Evolutionary conservation across 53 echinoderm and acorn worm genomes (phyloP).

Genomic region (Paracentrotus lividus): DNA sequence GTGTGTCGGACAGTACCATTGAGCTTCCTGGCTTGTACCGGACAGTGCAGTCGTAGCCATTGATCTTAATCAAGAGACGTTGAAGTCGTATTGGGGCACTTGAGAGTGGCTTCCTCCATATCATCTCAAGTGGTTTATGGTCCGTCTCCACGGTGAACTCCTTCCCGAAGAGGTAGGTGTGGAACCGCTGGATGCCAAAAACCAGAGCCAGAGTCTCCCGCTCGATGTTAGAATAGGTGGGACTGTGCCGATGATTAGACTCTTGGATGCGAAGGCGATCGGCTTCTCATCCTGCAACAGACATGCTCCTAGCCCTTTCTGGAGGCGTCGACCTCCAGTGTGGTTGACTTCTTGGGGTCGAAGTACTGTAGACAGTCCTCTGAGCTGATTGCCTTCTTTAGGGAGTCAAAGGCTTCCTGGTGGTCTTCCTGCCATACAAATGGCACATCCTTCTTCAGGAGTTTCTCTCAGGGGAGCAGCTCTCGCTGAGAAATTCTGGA

Average conservation of each 20-base stretch:
- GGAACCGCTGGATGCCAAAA: constrained; percentile 73
- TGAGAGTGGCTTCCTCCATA: constrained; percentile 75
- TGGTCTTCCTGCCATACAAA: constrained; percentile 74
- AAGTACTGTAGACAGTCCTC: constrained; percentile 56
- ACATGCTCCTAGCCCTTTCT: constrained; percentile 74
- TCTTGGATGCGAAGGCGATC: constrained; percentile 79
- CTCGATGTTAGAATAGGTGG: constrained; percentile 83
- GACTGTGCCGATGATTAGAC: constrained; percentile 72
- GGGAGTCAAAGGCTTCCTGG: constrained; percentile 55
- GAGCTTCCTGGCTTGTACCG: constrained; percentile 70
- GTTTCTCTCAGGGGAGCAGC: constrained; percentile 43
- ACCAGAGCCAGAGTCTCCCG: constrained; percentile 74
- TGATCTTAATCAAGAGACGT: constrained; percentile 77
- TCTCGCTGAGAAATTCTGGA: constrained; percentile 69
- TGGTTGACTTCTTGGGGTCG: constrained; percentile 4
- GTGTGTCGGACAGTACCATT: constrained; percentile 74
- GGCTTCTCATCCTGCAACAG: constrained; percentile 69
- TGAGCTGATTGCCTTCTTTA: constrained; percentile 49
- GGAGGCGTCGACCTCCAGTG: constrained; percentile 76
- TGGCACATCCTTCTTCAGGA: constrained; percentile 64
- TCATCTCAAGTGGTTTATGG: constrained; percentile 83
- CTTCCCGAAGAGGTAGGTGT: constrained; percentile 77
- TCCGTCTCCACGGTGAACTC: constrained; percentile 71
- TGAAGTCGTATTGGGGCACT: constrained; percentile 78
- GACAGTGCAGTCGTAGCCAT: constrained; percentile 76